Evolutionary conservation across 2,113 vertebrate genomes (phyloP).

Genomic region (Vicugna pacos): DNA sequence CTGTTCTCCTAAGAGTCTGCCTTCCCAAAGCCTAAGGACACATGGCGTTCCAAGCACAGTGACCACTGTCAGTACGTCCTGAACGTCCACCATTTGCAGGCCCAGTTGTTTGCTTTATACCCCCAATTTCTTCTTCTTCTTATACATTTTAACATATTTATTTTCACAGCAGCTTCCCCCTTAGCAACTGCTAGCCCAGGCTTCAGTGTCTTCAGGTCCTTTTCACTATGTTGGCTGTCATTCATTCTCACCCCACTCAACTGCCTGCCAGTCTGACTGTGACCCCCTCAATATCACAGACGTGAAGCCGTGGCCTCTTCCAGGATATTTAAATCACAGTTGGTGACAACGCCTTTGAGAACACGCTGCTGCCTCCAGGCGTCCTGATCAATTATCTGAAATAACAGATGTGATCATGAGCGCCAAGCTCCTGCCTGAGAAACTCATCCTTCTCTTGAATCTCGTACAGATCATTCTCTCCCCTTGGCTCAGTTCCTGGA

Average conservation of each 20-base stretch:
- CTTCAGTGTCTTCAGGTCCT: conserved; percentile 72
- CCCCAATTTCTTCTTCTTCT: conserved; percentile 83
- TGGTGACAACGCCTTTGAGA: conserved; percentile 36
- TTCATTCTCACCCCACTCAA: neutral
- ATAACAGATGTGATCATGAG: conserved; percentile 16
- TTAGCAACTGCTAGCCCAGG: conserved; percentile 65
- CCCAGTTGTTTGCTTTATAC: neutral
- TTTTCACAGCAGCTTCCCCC: conserved; percentile 74
- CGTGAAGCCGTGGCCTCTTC: conserved; percentile 69
- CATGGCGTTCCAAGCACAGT: neutral
- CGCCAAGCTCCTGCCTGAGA: conserved; percentile 61
- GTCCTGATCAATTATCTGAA: conserved; percentile 70
- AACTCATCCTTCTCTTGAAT: conserved; percentile 61
- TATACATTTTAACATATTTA: conserved; percentile 78
- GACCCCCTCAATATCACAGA: conserved; percentile 44
- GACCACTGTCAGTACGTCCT: neutral
- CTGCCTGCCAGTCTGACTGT: conserved; percentile 64
- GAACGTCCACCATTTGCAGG: neutral
- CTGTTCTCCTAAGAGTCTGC: neutral
- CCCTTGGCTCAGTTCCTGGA: neutral
- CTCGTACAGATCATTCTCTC: conserved; percentile 41
- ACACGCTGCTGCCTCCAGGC: neutral
- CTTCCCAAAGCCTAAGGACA: neutral
- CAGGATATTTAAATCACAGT: neutral
- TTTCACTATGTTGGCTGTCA: conserved; percentile 50